Evolutionary conservation across 2,888 invertebrate genomes (phyloP), one percentile per base, ranked within the genome.

Genomic region (Eilema depressum): DNA sequence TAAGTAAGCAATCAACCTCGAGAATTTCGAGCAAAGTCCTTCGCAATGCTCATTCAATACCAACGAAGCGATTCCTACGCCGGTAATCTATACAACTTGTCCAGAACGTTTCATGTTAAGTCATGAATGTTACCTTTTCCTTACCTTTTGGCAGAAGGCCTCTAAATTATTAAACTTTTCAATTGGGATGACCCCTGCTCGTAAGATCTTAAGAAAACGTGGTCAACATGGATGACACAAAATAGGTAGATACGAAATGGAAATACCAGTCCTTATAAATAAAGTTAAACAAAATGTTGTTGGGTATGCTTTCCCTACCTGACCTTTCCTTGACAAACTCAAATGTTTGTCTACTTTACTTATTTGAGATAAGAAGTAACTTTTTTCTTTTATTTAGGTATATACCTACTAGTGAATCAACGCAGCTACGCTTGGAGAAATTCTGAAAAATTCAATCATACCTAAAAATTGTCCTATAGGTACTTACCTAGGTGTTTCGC

Each of bases 121-220:
- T n/a, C n/a, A n/a, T n/a, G n/a, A n/a, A n/a, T n/a, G n/a, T 28
- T 53, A 25, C 47, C n/a, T 61, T 33, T n/a, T 26, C 5, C 53
- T 26, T 28, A 30, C 30, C 3, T 1, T 12, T 26, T 7, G 57
- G 26, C 1, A 25, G 37, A n/a, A 26, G 23, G 8, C 57, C 30
- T 30, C 17, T 47, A 69, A 69, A 69, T 63, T 69, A 69, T 63
- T 59, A 69, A 63, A 59, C 41, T 30, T 63, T 63, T 57, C 37
- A 63, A 37, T 26, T 63, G 25, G 53, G 20, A 56, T n/a, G 63
- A 57, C 20, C 30, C 20, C 23, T 23, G 30, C 20, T 57, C 26
- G 14, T 41, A 14, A 47, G 17, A 25, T 59, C 25, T 23, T 0
- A 59, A 64, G 63, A 63, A 59, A 69, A 47, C 63, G 63, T 59